phyloP scores from a whole-genome alignment of 2,888 invertebrate species.

The Dicranocentrus wangi region DNA sequence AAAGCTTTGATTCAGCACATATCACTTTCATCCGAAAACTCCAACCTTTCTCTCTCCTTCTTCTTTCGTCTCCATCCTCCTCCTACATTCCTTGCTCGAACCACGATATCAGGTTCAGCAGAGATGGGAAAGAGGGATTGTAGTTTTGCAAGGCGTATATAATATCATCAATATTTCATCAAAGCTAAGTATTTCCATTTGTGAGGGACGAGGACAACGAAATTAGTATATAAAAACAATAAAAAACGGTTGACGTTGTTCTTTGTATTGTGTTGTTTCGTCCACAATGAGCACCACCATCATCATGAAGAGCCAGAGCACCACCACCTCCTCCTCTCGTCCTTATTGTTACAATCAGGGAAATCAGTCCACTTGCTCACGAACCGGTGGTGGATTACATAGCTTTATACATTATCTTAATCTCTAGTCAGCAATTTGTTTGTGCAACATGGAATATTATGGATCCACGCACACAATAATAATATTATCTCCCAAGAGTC shows the following conservation, averaged over 20 bases:
- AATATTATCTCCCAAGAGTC: too few relatives aligned
- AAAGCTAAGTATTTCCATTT: too few relatives aligned
- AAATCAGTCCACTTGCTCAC: constrained; percentile 60
- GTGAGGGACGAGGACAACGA: too few relatives aligned
- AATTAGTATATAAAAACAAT: constrained; percentile 31
- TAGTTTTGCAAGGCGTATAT: background rate
- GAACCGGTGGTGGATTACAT: too few relatives aligned
- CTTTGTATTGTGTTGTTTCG: background rate
- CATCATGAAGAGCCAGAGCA: too few relatives aligned
- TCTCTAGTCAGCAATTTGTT: constrained; percentile 48
- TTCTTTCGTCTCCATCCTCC: background rate
- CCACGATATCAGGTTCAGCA: background rate
- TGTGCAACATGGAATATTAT: background rate
- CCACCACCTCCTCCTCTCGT: too few relatives aligned
- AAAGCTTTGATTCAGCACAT: constrained; percentile 44
- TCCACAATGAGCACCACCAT: background rate
- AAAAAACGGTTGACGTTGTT: background rate
- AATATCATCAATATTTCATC: background rate
- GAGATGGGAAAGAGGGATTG: background rate
- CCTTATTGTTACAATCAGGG: constrained; percentile 31
- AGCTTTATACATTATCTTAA: constrained; percentile 50
- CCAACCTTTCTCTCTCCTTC: constrained; percentile 22
- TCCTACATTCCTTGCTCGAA: background rate
- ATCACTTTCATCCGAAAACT: constrained; percentile 1
- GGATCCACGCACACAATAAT: too few relatives aligned